phyloP scores from a whole-genome alignment of 1,140 invertebrate species.

The Pygmarrhopalites habei region DNA sequence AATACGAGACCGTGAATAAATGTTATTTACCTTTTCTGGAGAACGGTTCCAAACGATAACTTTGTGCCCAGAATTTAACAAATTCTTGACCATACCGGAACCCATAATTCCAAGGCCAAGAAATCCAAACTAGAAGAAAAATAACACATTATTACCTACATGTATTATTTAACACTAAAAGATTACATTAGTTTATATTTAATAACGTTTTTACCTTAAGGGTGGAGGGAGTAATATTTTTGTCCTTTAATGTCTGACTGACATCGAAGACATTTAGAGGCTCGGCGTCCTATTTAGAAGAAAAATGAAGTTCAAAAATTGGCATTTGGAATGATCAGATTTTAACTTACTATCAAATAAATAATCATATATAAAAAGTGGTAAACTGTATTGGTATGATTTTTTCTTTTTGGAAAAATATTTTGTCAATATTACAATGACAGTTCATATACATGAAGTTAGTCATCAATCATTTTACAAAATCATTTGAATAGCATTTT shows the following conservation, averaged over 20 bases:
- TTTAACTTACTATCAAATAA: neutral
- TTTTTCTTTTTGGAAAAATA: too few relatives aligned
- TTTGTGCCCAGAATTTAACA: slow-evolving; percentile 86
- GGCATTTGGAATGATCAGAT: neutral
- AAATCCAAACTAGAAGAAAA: slow-evolving; percentile 93
- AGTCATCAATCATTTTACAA: neutral
- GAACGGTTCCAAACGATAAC: slow-evolving; percentile 92
- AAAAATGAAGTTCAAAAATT: neutral
- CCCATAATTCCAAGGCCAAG: slow-evolving; percentile 94
- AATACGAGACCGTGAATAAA: too few relatives aligned
- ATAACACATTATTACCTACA: too few relatives aligned
- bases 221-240: slow-evolving; percentile 76
- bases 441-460: too few relatives aligned
- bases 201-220: too few relatives aligned
- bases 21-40: slow-evolving; percentile 69
- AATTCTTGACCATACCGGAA: slow-evolving; percentile 88
- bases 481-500: neutral
- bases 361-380: neutral
- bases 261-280: slow-evolving; percentile 68
- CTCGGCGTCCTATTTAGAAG: slow-evolving; percentile 54
- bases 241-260: slow-evolving; percentile 70
- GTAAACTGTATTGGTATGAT: neutral
- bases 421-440: too few relatives aligned
- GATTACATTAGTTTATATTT: too few relatives aligned
- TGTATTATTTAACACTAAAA: too few relatives aligned